Conservation (phyloP, 1,140 invertebrate species). For the Drosophila serrata region DNA sequence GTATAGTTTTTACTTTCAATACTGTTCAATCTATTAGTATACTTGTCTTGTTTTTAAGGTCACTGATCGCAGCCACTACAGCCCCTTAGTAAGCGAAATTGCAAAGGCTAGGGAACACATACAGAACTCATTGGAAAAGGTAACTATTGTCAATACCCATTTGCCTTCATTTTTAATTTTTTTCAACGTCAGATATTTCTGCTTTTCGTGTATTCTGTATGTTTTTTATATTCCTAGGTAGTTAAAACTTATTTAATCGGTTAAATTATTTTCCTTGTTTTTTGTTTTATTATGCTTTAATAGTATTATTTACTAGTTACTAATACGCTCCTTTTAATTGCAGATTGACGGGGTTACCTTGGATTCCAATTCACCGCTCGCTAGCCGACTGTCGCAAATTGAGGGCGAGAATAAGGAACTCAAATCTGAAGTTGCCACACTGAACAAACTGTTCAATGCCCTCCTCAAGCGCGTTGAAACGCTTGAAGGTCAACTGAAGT, state of each 20-base stretch:
- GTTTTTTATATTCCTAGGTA: background rate
- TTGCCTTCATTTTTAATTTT: background rate
- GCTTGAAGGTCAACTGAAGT: background rate
- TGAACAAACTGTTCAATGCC: slow-evolving; percentile 55
- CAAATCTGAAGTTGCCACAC: slow-evolving; percentile 40
- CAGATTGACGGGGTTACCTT: slow-evolving; percentile 87
- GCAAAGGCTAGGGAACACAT: slow-evolving; percentile 89
- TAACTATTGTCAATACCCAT: slow-evolving; percentile 73
- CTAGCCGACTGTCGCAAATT: slow-evolving; percentile 85
- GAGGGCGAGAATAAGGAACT: slow-evolving; percentile 86
- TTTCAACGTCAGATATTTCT: background rate
- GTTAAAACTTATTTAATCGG: background rate
- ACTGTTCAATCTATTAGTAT: slow-evolving; percentile 9
- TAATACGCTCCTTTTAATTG: slow-evolving; percentile 35
- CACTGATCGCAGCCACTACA: slow-evolving; percentile 63
- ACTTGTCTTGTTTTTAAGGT: slow-evolving; percentile 63
- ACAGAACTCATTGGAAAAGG: slow-evolving; percentile 89
- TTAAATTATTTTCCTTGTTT: background rate
- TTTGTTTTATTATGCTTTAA: background rate
- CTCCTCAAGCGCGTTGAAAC: slow-evolving; percentile 44
- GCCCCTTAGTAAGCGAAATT: slow-evolving; percentile 88
- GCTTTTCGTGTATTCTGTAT: background rate
- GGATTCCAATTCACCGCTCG: slow-evolving; percentile 85
- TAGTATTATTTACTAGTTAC: background rate
- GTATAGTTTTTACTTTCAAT: background rate